phyloP scores from a whole-genome alignment of 2,888 invertebrate species.

The Suillia variegata region DNA sequence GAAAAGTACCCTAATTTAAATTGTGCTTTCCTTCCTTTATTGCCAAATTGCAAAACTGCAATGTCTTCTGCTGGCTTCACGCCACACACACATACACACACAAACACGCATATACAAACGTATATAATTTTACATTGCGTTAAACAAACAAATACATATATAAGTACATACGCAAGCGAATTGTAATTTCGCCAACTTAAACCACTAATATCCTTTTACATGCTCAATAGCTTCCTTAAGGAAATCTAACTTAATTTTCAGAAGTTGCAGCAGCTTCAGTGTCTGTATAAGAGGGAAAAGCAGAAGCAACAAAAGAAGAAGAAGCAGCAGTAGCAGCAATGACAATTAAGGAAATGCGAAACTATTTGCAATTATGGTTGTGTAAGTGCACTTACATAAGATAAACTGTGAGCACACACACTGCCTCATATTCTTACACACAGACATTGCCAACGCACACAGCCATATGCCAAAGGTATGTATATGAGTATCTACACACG shows the following conservation, averaged over 20 bases:
- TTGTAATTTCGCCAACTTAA: background rate
- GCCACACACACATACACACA: too few species aligned
- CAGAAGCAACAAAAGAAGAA: too few species aligned
- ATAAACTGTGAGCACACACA: background rate
- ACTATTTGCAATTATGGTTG: conserved; percentile 6
- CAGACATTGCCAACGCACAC: background rate
- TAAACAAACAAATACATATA: too few species aligned
- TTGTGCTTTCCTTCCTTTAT: too few species aligned
- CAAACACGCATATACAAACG: too few species aligned
- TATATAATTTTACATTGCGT: too few species aligned
- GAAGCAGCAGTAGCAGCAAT: too few species aligned
- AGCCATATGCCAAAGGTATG: background rate
- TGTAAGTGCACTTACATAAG: conserved; percentile 3
- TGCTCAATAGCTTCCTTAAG: conserved; percentile 4
- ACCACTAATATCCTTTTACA: conserved; percentile 3
- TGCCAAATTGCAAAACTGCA: too few species aligned
- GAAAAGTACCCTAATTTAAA: too few species aligned
- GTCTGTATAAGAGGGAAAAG: too few species aligned
- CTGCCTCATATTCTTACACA: background rate
- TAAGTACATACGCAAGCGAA: background rate
- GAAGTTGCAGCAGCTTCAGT: too few species aligned
- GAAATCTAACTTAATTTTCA: conserved; percentile 1
- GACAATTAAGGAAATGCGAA: conserved; percentile 5
- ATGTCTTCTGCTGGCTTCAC: too few species aligned
- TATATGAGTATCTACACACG: background rate